Conservation (phyloP, 2,888 invertebrate species). For the Zaprionus lineosus region DNA sequence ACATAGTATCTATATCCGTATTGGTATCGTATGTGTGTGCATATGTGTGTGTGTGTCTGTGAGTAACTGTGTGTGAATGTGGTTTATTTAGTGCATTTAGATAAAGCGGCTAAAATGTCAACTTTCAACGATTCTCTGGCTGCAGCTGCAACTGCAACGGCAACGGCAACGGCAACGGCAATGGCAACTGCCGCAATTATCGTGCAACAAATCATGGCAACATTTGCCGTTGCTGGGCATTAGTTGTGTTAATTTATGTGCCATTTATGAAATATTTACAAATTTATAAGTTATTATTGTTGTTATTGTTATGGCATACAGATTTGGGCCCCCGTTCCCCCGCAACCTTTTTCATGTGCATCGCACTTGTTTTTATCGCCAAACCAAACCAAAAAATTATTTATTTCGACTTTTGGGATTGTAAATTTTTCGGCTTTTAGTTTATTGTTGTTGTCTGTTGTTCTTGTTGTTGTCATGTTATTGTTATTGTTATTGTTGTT, state of each 20-base stretch:
- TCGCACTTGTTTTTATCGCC: slow-evolving; percentile 48
- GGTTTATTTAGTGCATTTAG: slow-evolving; percentile 69
- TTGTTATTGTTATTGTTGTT: not conserved
- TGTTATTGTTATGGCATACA: slow-evolving; percentile 33
- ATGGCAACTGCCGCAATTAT: slow-evolving; percentile 64
- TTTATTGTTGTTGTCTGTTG: no score
- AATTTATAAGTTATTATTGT: slow-evolving; percentile 72
- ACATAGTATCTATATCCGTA: slow-evolving; percentile 9
- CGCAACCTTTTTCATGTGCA: not conserved
- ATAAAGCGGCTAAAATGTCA: slow-evolving; percentile 71
- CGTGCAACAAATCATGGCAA: slow-evolving; percentile 69
- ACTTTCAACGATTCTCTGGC: no score
- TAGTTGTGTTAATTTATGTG: slow-evolving; percentile 78
- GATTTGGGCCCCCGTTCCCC: no score
- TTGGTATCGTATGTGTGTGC: slow-evolving; percentile 5
- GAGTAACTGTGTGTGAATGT: slow-evolving; percentile 6
- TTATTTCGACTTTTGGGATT: slow-evolving; percentile 48
- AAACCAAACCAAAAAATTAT: slow-evolving; percentile 32
- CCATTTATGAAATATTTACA: slow-evolving; percentile 77
- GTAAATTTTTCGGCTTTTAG: slow-evolving; percentile 14
- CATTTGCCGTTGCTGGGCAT: slow-evolving; percentile 56
- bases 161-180: slow-evolving; percentile 21
- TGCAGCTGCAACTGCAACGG: slow-evolving; percentile 20
- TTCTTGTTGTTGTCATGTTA: slow-evolving; percentile 4
- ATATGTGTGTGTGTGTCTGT: not conserved